phyloP scores from a whole-genome alignment of 2,888 invertebrate genomes.

The Rhorus exstirpatorius region DNA sequence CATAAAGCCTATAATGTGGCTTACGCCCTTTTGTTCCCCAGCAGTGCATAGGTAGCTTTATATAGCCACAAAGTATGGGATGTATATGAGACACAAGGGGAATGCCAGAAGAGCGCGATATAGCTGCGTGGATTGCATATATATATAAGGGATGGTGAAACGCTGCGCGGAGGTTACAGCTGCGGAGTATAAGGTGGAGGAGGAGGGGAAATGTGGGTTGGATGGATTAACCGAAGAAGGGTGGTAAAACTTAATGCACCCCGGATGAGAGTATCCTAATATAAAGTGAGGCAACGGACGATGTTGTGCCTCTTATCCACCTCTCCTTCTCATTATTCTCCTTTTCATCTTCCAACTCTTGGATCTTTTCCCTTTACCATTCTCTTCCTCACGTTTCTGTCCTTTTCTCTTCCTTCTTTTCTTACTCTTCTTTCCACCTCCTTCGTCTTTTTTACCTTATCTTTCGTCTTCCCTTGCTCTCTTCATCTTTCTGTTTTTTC shows the following conservation, averaged over 20 bases:
- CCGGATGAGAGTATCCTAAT: constrained; percentile 62
- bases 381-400: too few relatives aligned
- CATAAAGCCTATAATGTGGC: neutral
- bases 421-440: too few relatives aligned
- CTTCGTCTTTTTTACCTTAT: neutral
- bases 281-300: constrained; percentile 70
- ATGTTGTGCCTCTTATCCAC: constrained; percentile 60
- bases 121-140: constrained; percentile 56
- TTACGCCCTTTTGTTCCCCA: constrained; percentile 23
- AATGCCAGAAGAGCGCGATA: constrained; percentile 35
- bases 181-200: constrained; percentile 39
- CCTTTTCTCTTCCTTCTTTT: too few relatives aligned
- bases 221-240: constrained; percentile 70
- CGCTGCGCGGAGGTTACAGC: constrained; percentile 57
- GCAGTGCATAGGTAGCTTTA: neutral
- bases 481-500: neutral
- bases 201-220: constrained; percentile 63
- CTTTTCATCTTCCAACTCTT: neutral
- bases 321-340: constrained; percentile 10
- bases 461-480: neutral
- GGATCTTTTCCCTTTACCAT: neutral
- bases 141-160: constrained; percentile 63
- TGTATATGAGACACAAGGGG: constrained; percentile 43
- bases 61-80: neutral
- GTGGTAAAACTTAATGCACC: constrained; percentile 71